These are phyloP conservation scores for Dendrolimus kikuchii DNA, from an alignment of 1,140 invertebrate species.

Conservation along the genomic window DNA sequence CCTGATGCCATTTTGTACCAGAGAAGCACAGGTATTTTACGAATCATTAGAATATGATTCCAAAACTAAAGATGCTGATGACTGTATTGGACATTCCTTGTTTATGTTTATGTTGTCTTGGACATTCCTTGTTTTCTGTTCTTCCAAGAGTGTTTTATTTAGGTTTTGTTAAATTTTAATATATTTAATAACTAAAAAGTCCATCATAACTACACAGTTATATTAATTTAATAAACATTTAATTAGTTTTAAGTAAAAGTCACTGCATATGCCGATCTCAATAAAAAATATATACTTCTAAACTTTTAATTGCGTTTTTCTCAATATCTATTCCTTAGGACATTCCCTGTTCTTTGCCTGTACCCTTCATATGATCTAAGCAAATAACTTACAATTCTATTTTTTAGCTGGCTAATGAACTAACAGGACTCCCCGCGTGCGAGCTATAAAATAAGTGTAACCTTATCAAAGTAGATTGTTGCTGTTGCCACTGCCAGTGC, in stretches of 20 bases:
- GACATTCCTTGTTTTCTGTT: constrained; percentile 4
- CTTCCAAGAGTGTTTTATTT: constrained; percentile 1
- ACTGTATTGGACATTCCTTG: constrained; percentile 1
- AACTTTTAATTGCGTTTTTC: too few species aligned
- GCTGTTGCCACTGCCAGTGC: too few species aligned
- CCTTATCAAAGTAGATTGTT: too few species aligned
- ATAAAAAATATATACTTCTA: too few species aligned
- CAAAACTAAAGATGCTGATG: constrained; percentile 3
- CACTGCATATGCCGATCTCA: too few species aligned
- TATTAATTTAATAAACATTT: constrained; percentile 3
- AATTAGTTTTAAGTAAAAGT: background rate
- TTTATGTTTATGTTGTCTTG: constrained; percentile 5
- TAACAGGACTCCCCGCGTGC: too few species aligned
- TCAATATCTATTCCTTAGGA: too few species aligned
- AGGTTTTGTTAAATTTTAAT: constrained; percentile 1
- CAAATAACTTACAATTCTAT: too few species aligned
- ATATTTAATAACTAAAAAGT: constrained; percentile 2
- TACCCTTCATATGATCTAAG: too few species aligned
- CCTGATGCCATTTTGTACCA: constrained; percentile 20
- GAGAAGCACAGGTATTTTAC: constrained; percentile 16
- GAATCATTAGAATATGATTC: constrained; percentile 4
- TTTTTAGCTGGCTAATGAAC: too few species aligned
- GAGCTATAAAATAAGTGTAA: too few species aligned
- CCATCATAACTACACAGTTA: constrained; percentile 3
- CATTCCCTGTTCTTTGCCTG: too few species aligned